Evolutionary conservation across 2,113 vertebrate species (phyloP), one percentile per base, ranked within the genome.

Genomic region (Fregata magnificens): DNA sequence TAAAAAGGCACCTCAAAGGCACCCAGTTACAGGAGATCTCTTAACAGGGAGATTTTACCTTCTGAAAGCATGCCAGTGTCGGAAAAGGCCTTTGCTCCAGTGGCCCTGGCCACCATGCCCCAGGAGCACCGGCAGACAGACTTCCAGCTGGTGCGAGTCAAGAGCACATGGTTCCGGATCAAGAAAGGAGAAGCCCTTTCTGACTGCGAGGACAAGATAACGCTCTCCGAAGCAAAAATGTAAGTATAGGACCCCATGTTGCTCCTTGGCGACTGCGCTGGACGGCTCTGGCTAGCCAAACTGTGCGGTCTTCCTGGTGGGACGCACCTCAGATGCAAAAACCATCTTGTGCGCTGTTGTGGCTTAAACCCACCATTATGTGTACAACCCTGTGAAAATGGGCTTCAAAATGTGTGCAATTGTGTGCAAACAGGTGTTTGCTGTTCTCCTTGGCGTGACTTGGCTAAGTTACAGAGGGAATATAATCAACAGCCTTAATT

Each of bases 211-310:
- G 92, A 95, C 9, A 18, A 83, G 53, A 44, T 97, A 25, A 96
- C 82, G 59, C 90, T 98, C n/a, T 99, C 98, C 1, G 91, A 98
- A 90, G 98, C 98, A 53, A 99, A 98, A 98, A 98, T 99, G 99
- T 99, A 72, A 98, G 98, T 98, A 96, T 16, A 20, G 25, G 59
- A 82, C 62, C 32, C 26, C 40, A 6, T 0, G 2, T 16, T 52
- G 25, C 5, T 36, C 12, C 1, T 9, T 52, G 34, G 19, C 0
- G 2, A 17, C 40, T 7, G 28, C 0, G 3, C n/a, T 34, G 52
- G 38, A 16, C 2, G 16, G 25, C 22, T 83, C 59, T 47, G 67
- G 58, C 22, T 3, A 3, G 34, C 31, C 38, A 34, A 31, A 72
- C 20, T 11, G 14, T 7, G 17, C 3, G 3, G 28, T 66, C 6